Evolutionary conservation across 2,113 vertebrate genomes (phyloP), one percentile per base, ranked within the genome.

Genomic region (Chaenogobius annularis): DNA sequence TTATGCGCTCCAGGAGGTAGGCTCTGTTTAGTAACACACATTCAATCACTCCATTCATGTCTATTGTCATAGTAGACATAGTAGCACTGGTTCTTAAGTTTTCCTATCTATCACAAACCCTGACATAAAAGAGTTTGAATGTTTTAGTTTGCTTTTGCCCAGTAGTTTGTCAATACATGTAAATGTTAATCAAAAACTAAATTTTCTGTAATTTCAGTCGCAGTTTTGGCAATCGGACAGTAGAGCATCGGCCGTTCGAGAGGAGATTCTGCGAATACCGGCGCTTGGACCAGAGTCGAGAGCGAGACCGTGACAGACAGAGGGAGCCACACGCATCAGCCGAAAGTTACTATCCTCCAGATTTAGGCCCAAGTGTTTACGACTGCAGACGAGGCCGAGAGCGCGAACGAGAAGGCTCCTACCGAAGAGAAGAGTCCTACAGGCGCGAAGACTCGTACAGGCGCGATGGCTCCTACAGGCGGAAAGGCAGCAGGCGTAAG

Each of bases 401-500:
- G 61, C 91, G 94, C 85, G 96, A 95, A 81, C 96, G 95, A 68
- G 88, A 92, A 17, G 58, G 58, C 26, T 61, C 58, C 23, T 61
- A 35, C 14, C 23, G 58, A 61, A 87, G 85, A 8, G 91, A 90
- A 0, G 89, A 54, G 50, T 61, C 58, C 23, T 61, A 35, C 15
- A 15, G 58, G 23, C 87, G 85, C 4, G 91, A 90, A 0, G 89
- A 91, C 72, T 93, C 92, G 10, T 92, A 89, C 69, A 79, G 97
- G 17, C 88, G 85, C 3, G 91, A 91, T 0, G 89, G 91, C 71
- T 93, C 92, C 10, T 92, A 90, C 69, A 80, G 97, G 87, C 94
- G 95, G 91, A 97, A 94, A 89, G 95, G 96, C 94, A 98, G 96
- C 93, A 96, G 98, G 77, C 94, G 97, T 95, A 98, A 97, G 94